Conservation (phyloP, 2,113 vertebrate species). For the Solenodon paradoxus region DNA sequence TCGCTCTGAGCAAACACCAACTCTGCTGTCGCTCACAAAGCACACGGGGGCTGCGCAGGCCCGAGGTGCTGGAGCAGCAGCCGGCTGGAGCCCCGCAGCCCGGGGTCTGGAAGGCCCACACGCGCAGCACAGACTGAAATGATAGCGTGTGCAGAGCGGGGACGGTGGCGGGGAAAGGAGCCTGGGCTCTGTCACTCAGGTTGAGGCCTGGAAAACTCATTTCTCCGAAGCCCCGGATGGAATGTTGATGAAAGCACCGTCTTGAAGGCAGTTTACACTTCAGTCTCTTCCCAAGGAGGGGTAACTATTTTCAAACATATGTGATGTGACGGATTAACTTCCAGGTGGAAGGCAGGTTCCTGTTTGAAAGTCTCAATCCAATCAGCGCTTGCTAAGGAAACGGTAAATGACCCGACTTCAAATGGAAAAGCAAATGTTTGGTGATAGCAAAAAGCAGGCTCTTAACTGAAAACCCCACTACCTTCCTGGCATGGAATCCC, state of each 20-base stretch:
- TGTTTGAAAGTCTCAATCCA: background rate
- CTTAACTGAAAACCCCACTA: background rate
- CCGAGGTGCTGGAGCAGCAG: no score
- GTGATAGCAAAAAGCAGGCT: background rate
- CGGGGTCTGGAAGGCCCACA: background rate
- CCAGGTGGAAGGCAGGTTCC: background rate
- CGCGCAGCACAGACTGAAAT: background rate
- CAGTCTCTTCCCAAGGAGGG: background rate
- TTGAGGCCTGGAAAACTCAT: background rate
- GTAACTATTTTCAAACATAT: background rate
- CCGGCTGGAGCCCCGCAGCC: accelerated
- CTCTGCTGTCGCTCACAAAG: no score
- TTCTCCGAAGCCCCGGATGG: background rate
- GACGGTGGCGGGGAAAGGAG: no score
- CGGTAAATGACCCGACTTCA: background rate
- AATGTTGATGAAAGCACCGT: background rate
- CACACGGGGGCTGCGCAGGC: no score
- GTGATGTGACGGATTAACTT: background rate
- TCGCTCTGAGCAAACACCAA: no score
- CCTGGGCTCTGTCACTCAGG: accelerated
- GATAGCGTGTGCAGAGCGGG: background rate
- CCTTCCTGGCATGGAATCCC: background rate
- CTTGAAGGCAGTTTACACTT: background rate
- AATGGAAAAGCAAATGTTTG: background rate
- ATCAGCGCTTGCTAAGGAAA: background rate